A percentile compares a stretch with the other conserved stretches of the same genome.
Evolutionary conservation across 1,140 invertebrate genomes (phyloP).

Genomic region (Ceratoteleas bidentatus): DNA sequence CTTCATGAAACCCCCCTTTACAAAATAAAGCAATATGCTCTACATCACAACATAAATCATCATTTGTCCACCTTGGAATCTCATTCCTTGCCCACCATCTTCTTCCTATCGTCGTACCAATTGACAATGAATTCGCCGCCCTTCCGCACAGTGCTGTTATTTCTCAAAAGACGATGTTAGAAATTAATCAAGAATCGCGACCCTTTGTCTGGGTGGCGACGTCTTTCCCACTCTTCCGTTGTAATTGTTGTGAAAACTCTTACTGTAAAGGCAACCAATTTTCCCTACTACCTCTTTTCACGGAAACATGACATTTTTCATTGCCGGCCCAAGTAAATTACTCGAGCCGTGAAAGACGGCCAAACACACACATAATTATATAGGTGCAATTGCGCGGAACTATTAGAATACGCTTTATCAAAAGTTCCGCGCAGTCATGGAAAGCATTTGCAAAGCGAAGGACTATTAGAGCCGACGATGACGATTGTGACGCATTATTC

Average conservation of each 20-base stretch:
- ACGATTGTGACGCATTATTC: slow-evolving; percentile 58
- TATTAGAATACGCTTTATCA: slow-evolving; percentile 50
- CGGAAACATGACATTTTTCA: slow-evolving; percentile 30
- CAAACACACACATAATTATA: slow-evolving; percentile 49
- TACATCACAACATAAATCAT: no score
- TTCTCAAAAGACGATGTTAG: no score
- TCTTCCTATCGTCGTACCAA: no score
- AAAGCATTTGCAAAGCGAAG: slow-evolving; percentile 35
- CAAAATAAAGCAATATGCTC: no score
- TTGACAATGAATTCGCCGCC: no score
- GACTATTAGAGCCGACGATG: slow-evolving; percentile 43
- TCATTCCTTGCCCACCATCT: no score
- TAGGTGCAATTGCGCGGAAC: slow-evolving; percentile 41
- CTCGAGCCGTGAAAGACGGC: slow-evolving; percentile 17
- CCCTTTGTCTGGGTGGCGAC: slow-evolving; percentile 6
- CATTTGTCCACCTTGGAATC: no score
- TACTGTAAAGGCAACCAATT: slow-evolving; percentile 22
- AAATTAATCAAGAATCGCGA: slow-evolving; percentile 8
- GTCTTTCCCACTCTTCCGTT: slow-evolving; percentile 16
- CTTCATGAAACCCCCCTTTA: no score
- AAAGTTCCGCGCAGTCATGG: slow-evolving; percentile 41
- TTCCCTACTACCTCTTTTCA: slow-evolving; percentile 25
- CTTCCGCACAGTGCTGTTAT: no score
- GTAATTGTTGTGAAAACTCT: slow-evolving; percentile 24
- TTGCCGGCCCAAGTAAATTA: slow-evolving; percentile 32